phyloP scores from a whole-genome alignment of 2,797 vertebrate genomes.

The Chlorospingus semifuscus region DNA sequence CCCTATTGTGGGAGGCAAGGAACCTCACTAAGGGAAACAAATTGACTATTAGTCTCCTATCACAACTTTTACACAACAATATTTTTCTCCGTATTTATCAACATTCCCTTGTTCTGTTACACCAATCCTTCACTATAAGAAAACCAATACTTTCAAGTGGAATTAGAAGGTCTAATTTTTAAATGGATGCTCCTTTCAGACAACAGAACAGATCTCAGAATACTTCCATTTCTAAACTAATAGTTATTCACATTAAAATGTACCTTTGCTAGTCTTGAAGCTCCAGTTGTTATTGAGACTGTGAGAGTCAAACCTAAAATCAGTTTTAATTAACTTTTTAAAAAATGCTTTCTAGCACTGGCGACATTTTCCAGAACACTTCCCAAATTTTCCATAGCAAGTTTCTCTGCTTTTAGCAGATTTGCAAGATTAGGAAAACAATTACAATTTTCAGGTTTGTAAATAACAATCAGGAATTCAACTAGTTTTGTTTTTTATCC shows the following conservation, averaged over 20 bases:
- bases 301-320: not conserved
- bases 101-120: not conserved
- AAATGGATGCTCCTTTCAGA: not conserved
- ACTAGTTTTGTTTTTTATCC: accelerated
- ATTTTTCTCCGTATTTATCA: not conserved
- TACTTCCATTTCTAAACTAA: not conserved
- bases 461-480: not conserved
- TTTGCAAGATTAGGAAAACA: not conserved
- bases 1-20: not conserved
- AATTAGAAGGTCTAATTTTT: not conserved
- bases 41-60: not conserved
- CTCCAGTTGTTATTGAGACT: not conserved
- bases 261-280: not conserved
- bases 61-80: not conserved
- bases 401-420: not conserved
- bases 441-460: not conserved
- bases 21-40: not conserved
- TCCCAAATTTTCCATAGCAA: not conserved
- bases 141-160: not conserved
- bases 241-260: not conserved
- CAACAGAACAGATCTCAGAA: not conserved
- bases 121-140: not conserved
- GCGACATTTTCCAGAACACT: not conserved
- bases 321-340: not conserved
- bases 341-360: not conserved